Percentiles rank a stretch among this genome's conserved stretches.
Conservation (phyloP, 2,888 invertebrate genomes). For the Philonicus albiceps region DNA sequence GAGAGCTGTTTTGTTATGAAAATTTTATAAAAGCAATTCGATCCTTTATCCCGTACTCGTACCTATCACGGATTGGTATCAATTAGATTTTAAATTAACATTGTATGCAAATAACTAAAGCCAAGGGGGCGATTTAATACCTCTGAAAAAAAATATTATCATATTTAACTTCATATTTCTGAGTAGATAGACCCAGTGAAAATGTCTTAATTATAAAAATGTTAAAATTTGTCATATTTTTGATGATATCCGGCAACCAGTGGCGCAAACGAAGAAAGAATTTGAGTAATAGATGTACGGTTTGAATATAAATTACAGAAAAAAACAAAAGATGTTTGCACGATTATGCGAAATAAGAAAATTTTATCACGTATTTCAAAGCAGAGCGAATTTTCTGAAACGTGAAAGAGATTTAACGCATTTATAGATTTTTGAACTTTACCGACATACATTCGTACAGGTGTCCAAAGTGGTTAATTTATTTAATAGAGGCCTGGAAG, state of each 20-base stretch:
- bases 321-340: background rate
- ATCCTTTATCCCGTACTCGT: background rate
- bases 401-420: background rate
- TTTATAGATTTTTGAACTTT: background rate
- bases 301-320: background rate
- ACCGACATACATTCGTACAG: background rate
- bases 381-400: background rate
- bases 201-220: background rate
- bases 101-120: background rate
- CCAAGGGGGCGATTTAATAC: background rate
- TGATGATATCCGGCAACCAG: background rate
- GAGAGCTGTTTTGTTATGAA: background rate
- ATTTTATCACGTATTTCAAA: background rate
- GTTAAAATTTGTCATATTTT: background rate
- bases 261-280: background rate
- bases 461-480: background rate
- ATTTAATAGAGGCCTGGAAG: background rate
- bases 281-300: background rate
- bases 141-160: background rate
- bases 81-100: background rate
- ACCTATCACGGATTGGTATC: background rate
- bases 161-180: background rate
- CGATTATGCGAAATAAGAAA: background rate
- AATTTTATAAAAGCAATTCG: background rate
- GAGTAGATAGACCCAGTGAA: background rate